Evolutionary conservation across 2,113 vertebrate species (phyloP).

Genomic region (Falco punctatus): DNA sequence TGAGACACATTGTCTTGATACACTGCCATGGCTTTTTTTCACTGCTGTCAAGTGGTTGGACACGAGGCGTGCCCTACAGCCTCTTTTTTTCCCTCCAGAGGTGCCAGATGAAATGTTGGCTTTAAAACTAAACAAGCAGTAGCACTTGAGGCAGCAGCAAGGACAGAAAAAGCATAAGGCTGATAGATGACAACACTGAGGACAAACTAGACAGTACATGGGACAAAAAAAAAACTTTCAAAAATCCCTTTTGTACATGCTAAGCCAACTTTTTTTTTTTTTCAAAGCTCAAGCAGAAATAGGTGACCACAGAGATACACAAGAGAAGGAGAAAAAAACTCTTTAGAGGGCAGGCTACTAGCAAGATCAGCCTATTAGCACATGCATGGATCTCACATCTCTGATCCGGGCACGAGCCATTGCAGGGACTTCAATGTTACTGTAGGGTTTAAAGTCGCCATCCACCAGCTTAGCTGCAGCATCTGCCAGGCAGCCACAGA

Average conservation of each 20-base stretch:
- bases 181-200: neutral
- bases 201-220: neutral
- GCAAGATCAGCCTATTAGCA: neutral
- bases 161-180: neutral
- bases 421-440: neutral
- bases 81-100: neutral
- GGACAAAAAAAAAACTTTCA: neutral
- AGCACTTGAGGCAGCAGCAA: neutral
- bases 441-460: neutral
- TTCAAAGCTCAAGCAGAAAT: neutral
- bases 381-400: neutral
- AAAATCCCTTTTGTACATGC: neutral
- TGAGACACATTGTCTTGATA: neutral
- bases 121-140: neutral
- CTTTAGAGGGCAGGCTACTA: neutral
- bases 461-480: neutral
- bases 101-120: slow-evolving; percentile 5
- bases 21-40: neutral
- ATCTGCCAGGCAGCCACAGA: neutral
- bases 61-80: neutral
- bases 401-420: fast-evolving
- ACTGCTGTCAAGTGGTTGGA: neutral
- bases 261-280: neutral
- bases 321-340: neutral
- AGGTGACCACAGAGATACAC: neutral